Evolutionary conservation across 2,888 invertebrate genomes (phyloP), one percentile per base, ranked within the genome.

Genomic region (Xestia rhomboidea): DNA sequence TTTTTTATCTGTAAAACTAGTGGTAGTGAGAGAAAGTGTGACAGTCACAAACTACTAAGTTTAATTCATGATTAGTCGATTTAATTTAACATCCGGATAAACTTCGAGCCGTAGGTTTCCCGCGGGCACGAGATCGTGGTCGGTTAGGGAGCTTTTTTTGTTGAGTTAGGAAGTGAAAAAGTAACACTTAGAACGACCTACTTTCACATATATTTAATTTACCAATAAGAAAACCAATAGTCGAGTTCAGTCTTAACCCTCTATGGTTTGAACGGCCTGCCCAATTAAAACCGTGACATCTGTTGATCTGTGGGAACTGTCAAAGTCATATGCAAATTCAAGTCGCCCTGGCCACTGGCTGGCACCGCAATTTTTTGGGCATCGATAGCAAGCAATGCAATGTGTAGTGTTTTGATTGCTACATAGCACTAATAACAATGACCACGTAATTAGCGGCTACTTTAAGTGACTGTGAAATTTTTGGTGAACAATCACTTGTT

Each of bases 401-500:
- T 85, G 77, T 82, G 79, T 83, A 82, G 80, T 86, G 76, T 88
- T 89, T 86, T 80, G 76, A 80, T 72, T 82, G 46, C 63, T 83
- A 83, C 49, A 73, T 67, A 83, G 77, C 76, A 79, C 83, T 71
- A 81, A 68, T 79, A 81, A 79, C 77, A 77, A 88, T 88, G 88
- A 77, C 74, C 60, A 79, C 67, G 27, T 86, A 84, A 71, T 63
- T 77, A 44, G 54, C 38, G 46, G 30, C 71, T 64, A 77, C 46
- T 76, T 68, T 68, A 46, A 34, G 81, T 81, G 79, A 77, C 82
- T 77, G 73, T 87, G 75, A 85, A 83, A 79, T 83, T 83, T 76
- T 63, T 78, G 44, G 85, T 85, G 67, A 64, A 73, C 79, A 63
- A 63, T 68, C 41, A 54, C 24, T 77, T 46, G 63, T 71, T 74